Conservation (phyloP, 2,797 vertebrate genomes). For the Pseudochirops corinnae region DNA sequence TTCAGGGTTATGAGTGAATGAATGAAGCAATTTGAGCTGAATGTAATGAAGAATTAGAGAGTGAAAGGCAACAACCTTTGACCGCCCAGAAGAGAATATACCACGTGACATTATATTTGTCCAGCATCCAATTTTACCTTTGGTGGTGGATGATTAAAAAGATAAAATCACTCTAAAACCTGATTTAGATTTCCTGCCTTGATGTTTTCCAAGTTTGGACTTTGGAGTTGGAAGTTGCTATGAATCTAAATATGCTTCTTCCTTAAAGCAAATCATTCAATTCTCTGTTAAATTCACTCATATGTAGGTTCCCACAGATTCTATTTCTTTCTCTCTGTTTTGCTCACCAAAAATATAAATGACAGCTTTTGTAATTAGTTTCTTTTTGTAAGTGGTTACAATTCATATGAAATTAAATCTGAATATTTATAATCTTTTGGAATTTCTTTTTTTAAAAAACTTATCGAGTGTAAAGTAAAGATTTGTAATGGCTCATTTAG, state of each 20-base stretch:
- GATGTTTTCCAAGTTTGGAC: background rate
- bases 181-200: slow-evolving; percentile 32
- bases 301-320: slow-evolving; percentile 37
- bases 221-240: background rate
- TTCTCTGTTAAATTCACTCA: slow-evolving; percentile 59
- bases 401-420: slow-evolving; percentile 79
- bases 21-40: background rate
- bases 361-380: slow-evolving; percentile 69
- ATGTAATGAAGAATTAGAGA: background rate
- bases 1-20: background rate
- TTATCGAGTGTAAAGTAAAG: slow-evolving; percentile 65
- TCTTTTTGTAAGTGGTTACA: slow-evolving; percentile 70
- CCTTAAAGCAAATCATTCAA: slow-evolving; percentile 47
- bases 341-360: slow-evolving; percentile 71
- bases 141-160: slow-evolving; percentile 12
- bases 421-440: slow-evolving; percentile 79
- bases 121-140: background rate
- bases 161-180: background rate
- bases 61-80: background rate
- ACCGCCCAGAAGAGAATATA: background rate
- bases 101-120: background rate
- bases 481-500: slow-evolving; percentile 79
- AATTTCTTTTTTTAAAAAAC: slow-evolving; percentile 71
- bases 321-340: slow-evolving; percentile 62
- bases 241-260: slow-evolving; percentile 51